Evolutionary conservation across 2,113 vertebrate species (phyloP).

Genomic region (Sinocyclocheilus maitianheensis): DNA sequence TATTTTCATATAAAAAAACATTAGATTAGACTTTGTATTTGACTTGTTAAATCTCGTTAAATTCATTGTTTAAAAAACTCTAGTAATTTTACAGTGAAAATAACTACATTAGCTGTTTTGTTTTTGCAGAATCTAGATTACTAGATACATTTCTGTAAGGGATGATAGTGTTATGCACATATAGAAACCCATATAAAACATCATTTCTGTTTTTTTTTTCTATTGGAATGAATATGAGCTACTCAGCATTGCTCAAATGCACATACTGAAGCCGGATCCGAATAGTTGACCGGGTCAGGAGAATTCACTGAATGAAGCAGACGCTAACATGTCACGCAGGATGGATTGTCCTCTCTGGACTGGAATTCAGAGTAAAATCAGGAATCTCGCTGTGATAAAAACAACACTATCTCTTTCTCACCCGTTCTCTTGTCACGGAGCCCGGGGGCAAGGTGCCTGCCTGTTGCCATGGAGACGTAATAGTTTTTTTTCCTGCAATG

Average conservation of each 20-base stretch:
- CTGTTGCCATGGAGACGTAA: conserved; percentile 54
- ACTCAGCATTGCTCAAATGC: neutral
- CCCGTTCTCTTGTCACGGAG: conserved; percentile 28
- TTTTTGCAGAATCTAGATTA: neutral
- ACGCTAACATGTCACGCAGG: conserved; percentile 6
- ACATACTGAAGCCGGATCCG: neutral
- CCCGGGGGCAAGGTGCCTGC: conserved; percentile 45
- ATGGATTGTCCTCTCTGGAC: conserved; percentile 8
- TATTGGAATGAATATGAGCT: neutral
- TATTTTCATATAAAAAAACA: neutral
- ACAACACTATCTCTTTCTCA: conserved; percentile 32
- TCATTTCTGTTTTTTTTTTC: neutral
- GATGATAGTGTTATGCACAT: neutral
- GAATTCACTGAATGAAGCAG: conserved; percentile 17
- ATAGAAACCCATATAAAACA: neutral
- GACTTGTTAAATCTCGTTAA: neutral
- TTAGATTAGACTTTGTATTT: neutral
- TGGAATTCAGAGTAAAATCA: conserved; percentile 35
- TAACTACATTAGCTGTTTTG: neutral
- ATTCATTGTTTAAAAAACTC: neutral
- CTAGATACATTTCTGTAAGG: neutral
- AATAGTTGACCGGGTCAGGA: conserved; percentile 13
- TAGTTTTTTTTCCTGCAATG: conserved; percentile 51
- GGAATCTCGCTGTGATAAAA: conserved; percentile 32
- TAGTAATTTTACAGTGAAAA: neutral